phyloP scores from a whole-genome alignment of 1,140 invertebrate species.

The Drosophila ficusphila region DNA sequence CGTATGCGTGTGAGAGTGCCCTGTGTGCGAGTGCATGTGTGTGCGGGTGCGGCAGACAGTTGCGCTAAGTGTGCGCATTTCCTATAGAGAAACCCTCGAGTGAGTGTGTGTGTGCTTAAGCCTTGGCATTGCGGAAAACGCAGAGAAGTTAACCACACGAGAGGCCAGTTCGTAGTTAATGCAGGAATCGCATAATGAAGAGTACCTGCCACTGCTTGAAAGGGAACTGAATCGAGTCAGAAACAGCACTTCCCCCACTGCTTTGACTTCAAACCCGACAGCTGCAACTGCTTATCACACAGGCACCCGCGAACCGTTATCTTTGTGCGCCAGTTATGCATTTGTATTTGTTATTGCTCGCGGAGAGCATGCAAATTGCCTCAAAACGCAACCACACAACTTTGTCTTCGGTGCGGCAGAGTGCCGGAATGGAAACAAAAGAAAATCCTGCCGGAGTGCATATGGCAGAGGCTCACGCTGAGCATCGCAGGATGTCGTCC shows the following conservation, averaged over 20 bases:
- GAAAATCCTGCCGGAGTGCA: conserved; percentile 26
- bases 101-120: not conserved
- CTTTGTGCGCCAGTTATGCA: conserved; percentile 28
- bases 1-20: conserved; percentile 19
- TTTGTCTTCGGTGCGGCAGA: conserved; percentile 27
- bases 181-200: conserved; percentile 5
- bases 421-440: conserved; percentile 6
- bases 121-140: conserved; percentile 26
- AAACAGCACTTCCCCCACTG: not conserved
- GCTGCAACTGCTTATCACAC: conserved; percentile 25
- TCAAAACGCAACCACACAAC: conserved; percentile 40
- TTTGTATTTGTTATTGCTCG: conserved; percentile 30
- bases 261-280: conserved; percentile 10
- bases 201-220: conserved; percentile 2
- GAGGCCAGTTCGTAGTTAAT: conserved; percentile 7
- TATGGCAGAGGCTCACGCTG: conserved; percentile 17
- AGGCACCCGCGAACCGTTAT: conserved; percentile 22
- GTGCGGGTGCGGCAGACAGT: conserved; percentile 38
- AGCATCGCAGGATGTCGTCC: conserved; percentile 14
- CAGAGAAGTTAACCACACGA: conserved; percentile 19
- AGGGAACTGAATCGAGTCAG: conserved; percentile 2
- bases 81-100: not conserved
- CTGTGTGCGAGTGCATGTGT: not conserved
- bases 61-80: conserved; percentile 40
- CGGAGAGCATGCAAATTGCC: conserved; percentile 47